A percentile compares a stretch with the other conserved stretches of the same genome.
Conservation (phyloP, 2,888 invertebrate species). For the Chymomyza fuscimana region DNA sequence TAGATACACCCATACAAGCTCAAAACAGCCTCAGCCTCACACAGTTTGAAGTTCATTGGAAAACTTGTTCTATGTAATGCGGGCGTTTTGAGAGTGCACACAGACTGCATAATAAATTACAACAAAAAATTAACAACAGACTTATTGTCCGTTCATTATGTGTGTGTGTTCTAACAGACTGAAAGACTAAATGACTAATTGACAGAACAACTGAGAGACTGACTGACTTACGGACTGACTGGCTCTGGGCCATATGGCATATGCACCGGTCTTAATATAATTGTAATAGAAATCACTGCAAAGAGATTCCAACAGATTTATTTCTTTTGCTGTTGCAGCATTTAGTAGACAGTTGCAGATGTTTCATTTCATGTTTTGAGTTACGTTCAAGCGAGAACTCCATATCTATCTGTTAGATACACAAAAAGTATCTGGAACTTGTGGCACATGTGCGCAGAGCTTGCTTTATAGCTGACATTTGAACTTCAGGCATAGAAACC, state of each 20-base stretch:
- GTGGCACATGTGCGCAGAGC: neutral
- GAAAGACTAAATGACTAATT: neutral
- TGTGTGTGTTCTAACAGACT: neutral
- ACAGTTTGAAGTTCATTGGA: slow-evolving; percentile 41
- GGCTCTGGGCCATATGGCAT: neutral
- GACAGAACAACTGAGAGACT: neutral
- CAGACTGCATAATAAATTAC: neutral
- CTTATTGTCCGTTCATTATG: neutral
- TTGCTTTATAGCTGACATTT: slow-evolving; percentile 54
- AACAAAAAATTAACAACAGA: neutral
- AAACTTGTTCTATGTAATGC: slow-evolving; percentile 46
- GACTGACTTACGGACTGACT: neutral
- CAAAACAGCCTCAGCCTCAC: neutral
- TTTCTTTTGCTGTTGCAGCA: neutral
- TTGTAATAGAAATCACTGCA: neutral
- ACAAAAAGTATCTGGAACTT: neutral
- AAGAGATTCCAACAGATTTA: neutral
- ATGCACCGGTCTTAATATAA: neutral
- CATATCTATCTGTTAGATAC: neutral
- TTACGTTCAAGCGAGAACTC: neutral
- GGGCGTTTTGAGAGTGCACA: slow-evolving; percentile 32
- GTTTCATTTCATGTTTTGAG: neutral
- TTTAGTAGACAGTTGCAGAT: neutral
- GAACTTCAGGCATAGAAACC: slow-evolving; percentile 63
- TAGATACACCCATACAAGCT: neutral